Base-by-base conservation (phyloP, 2,888 invertebrate genomes). In the Fabriciana adippe region DNA sequence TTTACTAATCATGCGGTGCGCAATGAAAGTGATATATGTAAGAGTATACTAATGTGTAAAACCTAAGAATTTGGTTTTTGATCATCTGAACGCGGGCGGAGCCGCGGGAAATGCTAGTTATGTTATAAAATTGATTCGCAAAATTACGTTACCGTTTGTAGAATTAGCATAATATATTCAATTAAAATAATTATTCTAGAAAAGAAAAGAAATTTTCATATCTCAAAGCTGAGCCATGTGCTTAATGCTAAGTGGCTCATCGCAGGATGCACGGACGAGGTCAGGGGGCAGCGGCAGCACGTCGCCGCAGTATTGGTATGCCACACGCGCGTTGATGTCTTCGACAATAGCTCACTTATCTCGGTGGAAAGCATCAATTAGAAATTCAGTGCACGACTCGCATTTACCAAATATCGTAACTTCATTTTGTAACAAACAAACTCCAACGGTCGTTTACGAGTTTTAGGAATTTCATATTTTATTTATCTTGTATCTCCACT, bases 291-390 rank as follows among this genome's bases (percentile, higher is more conserved):
- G 51, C 31, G 31, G 51, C 18, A 21, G 15, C 61, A 61, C 61
- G 51, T 51, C 50, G 41, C 8, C 48, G n/a, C 16, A 15, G 14
- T 51, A 50, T 61, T 51, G 51, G 51, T 61, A 53, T 50, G 51
- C 61, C 6, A 18, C 14, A 41, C 64, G 41, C 64, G 57, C 55
- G 57, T 26, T 15, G 45, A 16, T 55, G 48, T 54, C 59, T 54
- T 66, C 66, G 31, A 26, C 18, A 35, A 50, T 13, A 31, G 26
- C 47, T 35, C 54, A 55, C 66, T 66, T 66, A 66, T 66, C 66
- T 66, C 45, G 8, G 8, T 16, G 66, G 47, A 66, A 59, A 66
- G 59, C 59, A 53, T 54, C 60, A 60, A 61, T 66, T 66, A 66
- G 54, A 56, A 48, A 66, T 66, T 66, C 66, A 55, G 47, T 11